These are phyloP conservation scores for Ferdinandea cuprea DNA, from an alignment of 2,888 invertebrate species.

Conservation along the genomic window DNA sequence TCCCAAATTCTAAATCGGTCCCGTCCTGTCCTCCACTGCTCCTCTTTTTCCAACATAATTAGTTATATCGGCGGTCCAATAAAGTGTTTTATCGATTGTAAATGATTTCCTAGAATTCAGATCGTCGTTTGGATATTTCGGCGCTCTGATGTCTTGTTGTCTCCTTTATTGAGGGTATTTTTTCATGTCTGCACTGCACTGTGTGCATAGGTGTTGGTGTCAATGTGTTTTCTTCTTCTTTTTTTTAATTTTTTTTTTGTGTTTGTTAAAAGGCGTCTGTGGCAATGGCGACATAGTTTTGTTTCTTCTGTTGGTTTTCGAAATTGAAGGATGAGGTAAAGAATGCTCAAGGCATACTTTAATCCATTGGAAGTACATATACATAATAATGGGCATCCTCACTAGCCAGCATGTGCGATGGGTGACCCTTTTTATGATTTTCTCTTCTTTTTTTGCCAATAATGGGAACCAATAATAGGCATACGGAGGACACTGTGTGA, in stretches of 20 bases:
- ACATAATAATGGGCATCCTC: slow-evolving; percentile 11
- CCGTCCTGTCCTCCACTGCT: slow-evolving; percentile 42
- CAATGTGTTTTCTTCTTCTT: slow-evolving; percentile 5
- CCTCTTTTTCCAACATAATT: slow-evolving; percentile 69
- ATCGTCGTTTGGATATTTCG: slow-evolving; percentile 59
- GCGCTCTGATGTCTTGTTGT: slow-evolving; percentile 66
- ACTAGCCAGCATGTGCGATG: background rate
- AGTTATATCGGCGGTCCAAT: slow-evolving; percentile 75
- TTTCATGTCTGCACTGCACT: slow-evolving; percentile 14
- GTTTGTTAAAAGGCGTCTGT: slow-evolving; percentile 49
- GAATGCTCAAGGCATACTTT: slow-evolving; percentile 32
- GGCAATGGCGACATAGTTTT: slow-evolving; percentile 44
- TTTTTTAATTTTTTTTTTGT: slow-evolving; percentile 9
- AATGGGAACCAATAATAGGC: background rate
- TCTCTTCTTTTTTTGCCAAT: background rate
- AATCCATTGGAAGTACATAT: slow-evolving; percentile 28
- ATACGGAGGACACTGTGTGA: slow-evolving; percentile 15
- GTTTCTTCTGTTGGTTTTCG: slow-evolving; percentile 13
- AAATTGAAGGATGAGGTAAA: background rate
- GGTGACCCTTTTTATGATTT: slow-evolving; percentile 13
- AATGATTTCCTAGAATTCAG: slow-evolving; percentile 76
- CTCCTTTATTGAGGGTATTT: slow-evolving; percentile 49
- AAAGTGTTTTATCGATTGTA: slow-evolving; percentile 76
- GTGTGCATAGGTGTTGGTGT: too few relatives aligned
- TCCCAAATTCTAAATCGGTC: slow-evolving; percentile 54